Evolutionary conservation across 2,113 vertebrate genomes (phyloP).

Genomic region (Cnemophilus loriae): DNA sequence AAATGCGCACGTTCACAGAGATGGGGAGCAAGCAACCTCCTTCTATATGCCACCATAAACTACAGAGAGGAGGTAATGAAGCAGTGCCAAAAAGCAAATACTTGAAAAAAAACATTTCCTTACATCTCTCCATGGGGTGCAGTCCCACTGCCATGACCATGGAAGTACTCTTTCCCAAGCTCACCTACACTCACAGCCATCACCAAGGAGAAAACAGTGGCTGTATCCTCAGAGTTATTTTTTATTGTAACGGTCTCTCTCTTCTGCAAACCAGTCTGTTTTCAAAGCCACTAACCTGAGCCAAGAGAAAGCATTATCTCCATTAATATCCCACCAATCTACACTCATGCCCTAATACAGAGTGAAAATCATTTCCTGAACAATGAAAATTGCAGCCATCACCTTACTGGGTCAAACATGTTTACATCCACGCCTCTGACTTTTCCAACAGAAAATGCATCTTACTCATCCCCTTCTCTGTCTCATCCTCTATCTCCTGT

Average conservation of each 20-base stretch:
- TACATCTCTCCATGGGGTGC: not conserved
- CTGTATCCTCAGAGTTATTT: not conserved
- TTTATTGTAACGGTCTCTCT: not conserved
- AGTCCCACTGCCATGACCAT: not conserved
- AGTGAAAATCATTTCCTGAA: not conserved
- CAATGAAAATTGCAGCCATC: not conserved
- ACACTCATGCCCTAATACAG: not conserved
- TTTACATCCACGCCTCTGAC: not conserved
- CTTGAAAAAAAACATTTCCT: slow-evolving; percentile 44
- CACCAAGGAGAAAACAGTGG: not conserved
- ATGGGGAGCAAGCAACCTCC: slow-evolving; percentile 9
- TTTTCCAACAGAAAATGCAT: not conserved
- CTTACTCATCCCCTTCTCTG: not conserved
- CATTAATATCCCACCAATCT: not conserved
- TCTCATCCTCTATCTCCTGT: not conserved
- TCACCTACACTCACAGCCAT: not conserved
- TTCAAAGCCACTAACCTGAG: not conserved
- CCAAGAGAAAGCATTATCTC: not conserved
- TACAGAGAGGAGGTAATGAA: slow-evolving; percentile 53
- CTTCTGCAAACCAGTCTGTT: not conserved
- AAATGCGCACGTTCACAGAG: not conserved
- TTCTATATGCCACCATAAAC: slow-evolving; percentile 59
- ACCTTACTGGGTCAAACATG: not conserved
- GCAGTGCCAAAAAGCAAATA: slow-evolving; percentile 50
- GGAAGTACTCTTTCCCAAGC: not conserved